Conservation (phyloP, 2,888 invertebrate genomes). For the Hemithea aestivaria region DNA sequence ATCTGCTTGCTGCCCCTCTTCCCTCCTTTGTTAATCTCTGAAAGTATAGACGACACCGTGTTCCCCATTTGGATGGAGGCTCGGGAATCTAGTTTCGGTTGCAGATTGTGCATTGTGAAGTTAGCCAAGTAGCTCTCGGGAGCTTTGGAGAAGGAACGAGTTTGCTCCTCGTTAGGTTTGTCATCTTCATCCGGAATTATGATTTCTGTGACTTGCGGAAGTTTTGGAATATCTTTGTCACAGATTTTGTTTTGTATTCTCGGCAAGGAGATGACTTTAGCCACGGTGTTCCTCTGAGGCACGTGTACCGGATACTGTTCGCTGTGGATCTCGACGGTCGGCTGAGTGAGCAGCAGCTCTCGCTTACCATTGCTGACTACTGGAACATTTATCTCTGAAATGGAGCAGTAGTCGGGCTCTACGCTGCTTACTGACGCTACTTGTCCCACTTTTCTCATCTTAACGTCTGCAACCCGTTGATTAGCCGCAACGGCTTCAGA, state of each 20-base stretch:
- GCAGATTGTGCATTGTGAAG: constrained; percentile 63
- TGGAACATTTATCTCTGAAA: constrained; percentile 85
- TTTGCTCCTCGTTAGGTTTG: constrained; percentile 58
- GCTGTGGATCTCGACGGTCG: constrained; percentile 74
- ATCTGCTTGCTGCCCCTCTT: constrained; percentile 67
- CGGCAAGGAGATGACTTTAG: constrained; percentile 66
- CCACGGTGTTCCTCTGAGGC: constrained; percentile 65
- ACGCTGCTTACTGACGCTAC: constrained; percentile 68
- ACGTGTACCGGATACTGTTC: constrained; percentile 68
- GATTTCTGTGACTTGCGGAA: constrained; percentile 86
- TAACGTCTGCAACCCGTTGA: constrained; percentile 79
- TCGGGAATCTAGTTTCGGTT: constrained; percentile 70
- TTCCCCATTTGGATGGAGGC: constrained; percentile 81
- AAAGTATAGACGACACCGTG: constrained; percentile 79
- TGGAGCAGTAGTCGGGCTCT: constrained; percentile 88
- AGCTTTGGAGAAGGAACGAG: constrained; percentile 54
- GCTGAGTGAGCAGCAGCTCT: constrained; percentile 75
- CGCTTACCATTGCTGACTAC: constrained; percentile 79
- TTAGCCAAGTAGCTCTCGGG: constrained; percentile 60
- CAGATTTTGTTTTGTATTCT: constrained; percentile 69
- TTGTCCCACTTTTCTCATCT: constrained; percentile 74
- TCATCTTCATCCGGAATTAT: constrained; percentile 83
- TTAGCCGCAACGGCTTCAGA: constrained; percentile 79
- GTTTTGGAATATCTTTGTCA: constrained; percentile 83
- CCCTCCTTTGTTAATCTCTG: constrained; percentile 77